Percentiles rank a stretch among this genome's conserved stretches.
These are phyloP conservation scores for Erebia palarica DNA, from an alignment of 2,888 invertebrate genomes.

Conservation along the genomic window DNA sequence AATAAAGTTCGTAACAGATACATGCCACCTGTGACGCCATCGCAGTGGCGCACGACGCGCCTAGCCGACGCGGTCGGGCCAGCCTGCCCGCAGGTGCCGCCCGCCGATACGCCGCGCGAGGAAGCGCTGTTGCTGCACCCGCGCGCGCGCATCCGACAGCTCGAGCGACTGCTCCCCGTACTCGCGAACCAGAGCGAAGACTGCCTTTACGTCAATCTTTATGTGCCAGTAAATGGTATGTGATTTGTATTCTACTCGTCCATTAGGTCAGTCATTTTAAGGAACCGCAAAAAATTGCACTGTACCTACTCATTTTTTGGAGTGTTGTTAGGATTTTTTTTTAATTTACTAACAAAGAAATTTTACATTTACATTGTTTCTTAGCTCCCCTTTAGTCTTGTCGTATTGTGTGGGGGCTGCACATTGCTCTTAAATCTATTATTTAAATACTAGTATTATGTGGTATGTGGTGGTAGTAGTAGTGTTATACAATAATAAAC, in stretches of 20 bases:
- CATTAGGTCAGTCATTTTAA: too few species aligned
- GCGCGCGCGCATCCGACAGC: constrained; percentile 90
- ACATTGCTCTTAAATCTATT: too few species aligned
- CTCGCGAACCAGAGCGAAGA: constrained; percentile 98
- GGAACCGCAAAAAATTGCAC: too few species aligned
- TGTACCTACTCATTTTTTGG: too few species aligned
- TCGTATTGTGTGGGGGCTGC: too few species aligned
- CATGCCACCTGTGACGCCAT: constrained; percentile 97
- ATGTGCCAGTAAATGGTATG: constrained; percentile 89
- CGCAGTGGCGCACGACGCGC: constrained; percentile 91
- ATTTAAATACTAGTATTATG: too few species aligned
- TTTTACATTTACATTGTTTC: too few species aligned
- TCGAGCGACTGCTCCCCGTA: constrained; percentile 91
- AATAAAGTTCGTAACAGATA: constrained; percentile 80
- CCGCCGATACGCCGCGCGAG: constrained; percentile 71
- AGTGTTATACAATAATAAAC: too few species aligned
- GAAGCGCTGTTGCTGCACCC: constrained; percentile 89
- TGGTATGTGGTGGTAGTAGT: too few species aligned
- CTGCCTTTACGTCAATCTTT: constrained; percentile 98
- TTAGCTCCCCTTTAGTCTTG: too few species aligned
- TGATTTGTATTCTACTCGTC: background rate
- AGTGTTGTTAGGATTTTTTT: too few species aligned
- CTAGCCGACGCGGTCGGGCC: constrained; percentile 91
- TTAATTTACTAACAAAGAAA: too few species aligned
- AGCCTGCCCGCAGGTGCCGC: constrained; percentile 92